Evolutionary conservation across 2,113 vertebrate genomes (phyloP), one percentile per base, ranked within the genome.

Genomic region (Nasalis larvatus): DNA sequence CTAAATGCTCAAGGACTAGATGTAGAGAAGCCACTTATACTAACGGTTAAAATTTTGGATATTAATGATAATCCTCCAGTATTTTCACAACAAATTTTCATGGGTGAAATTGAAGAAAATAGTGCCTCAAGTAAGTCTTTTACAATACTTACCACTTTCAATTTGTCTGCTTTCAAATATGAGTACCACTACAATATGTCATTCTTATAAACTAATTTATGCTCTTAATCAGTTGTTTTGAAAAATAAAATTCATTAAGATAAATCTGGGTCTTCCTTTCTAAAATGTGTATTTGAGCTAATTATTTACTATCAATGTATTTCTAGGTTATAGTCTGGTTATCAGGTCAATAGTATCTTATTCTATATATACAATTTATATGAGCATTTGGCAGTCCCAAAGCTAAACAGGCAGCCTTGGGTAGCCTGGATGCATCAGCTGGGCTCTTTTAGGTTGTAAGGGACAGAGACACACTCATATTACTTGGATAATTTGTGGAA

Each of bases 1-100:
- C 80, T 98, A 42, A 98, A 98, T 82, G 45, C 76, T 49, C 1
- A 74, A 76, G 98, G 98, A 20, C 0, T 93, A 84, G 98, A 99
- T 77, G 94, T 99, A 94, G 99, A 99, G 90, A 96, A 93, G 58
- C 98, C 98, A 77, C 98, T 99, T 92, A 96, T 98, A 74, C 86
- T 99, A 95, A 98, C 98, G 37, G 98, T 99, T 89, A 98, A 98
- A 98, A 98, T 99, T 94, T 90, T 99, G 97, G 99, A 99, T 96
- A 98, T 99, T 94, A 99, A 99, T 86, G 99, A 99, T 68, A 99
- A 99, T 49, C 4, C 98, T 93, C 99, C 99, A 74, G 1, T 99
- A 84, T 99, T 99, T 98, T 87, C 98, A 73, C 98, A 98, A 97
- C 91, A 85, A 21, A 66, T 98, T 49, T 99, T 99, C 86, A 73